Evolutionary conservation across 2,888 invertebrate genomes (phyloP), one percentile per base, ranked within the genome.

Genomic region (Xiphydria camelus): DNA sequence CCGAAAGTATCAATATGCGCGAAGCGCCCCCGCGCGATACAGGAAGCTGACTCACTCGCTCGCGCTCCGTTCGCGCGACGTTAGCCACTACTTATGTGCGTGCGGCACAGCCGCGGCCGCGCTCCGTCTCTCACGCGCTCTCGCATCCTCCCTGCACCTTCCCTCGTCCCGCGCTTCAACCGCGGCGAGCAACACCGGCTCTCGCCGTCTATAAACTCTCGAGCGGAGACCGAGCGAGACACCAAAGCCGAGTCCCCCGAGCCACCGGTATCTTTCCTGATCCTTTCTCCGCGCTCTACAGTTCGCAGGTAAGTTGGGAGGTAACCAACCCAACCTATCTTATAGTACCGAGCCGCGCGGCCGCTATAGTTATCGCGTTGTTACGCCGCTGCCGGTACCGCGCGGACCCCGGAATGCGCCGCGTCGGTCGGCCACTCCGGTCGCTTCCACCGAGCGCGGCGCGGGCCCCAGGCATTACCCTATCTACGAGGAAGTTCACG

Each of bases 31-130:
- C 45, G 49, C 51, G 55, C 51, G 51, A 37, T 29, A 56, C 61
- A 61, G 63, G 61, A 63, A 61, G 51, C 57, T 56, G 59, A 56
- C 51, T 61, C 61, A 59, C 55, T 53, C 49, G 41, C 41, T 39
- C 34, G 35, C n/a, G n/a, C n/a, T n/a, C n/a, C n/a, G n/a, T n/a
- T n/a, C n/a, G n/a, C n/a, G n/a, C n/a, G n/a, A n/a, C n/a, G n/a
- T n/a, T n/a, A n/a, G n/a, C n/a, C n/a, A n/a, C n/a, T n/a, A n/a
- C n/a, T n/a, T n/a, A n/a, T n/a, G n/a, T n/a, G n/a, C n/a, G n/a
- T n/a, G n/a, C n/a, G n/a, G n/a, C n/a, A n/a, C n/a, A n/a, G n/a
- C n/a, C n/a, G n/a, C n/a, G n/a, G n/a, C n/a, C n/a, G n/a, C n/a
- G n/a, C n/a, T n/a, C n/a, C n/a, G n/a, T n/a, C n/a, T n/a, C n/a